Base-by-base conservation (phyloP, 2,888 invertebrate species). In the Aphidius colemani region DNA sequence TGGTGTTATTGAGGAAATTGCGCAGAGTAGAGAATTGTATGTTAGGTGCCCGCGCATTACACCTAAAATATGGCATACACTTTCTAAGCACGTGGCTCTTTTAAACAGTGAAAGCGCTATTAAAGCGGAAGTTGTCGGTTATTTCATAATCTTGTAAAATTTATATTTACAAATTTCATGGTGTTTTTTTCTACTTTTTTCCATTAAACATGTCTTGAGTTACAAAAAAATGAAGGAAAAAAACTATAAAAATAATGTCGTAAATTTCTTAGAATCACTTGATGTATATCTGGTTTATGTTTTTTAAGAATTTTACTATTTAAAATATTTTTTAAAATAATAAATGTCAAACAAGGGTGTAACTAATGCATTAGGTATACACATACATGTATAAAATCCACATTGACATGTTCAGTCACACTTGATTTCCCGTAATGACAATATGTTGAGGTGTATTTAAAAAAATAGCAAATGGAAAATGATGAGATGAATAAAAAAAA, bases 21-120 rank as follows among this genome's bases (percentile, higher is more conserved):
- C n/a, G 46, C 46, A 48, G 40, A 39, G 39, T 46, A 61, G 48
- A 53, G 49, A 59, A 43, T 62, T 65, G 62, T 62, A 62, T 65
- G 61, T 65, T 53, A 61, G 55, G 61, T 48, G 53, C 45, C 18
- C 43, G 49, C 53, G 51, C 53, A 53, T 59, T 30, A 44, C 56
- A 44, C 56, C 57, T 57, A 57, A n/a, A 57, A 46, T 46, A 39
- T 41, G 30, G 61, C 65, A 53, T 58, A 61, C 51, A 65, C 65
- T 65, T 65, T 65, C 65, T 65, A 65, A 51, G 53, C 57, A 46
- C 50, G 56, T 64, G 46, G 56, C 10, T 46, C 40, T 60, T 50
- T 61, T 39, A 53, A 11, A 58, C 48, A 65, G 61, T 61, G 65
- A 65, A 65, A 65, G 65, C 64, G 41, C 7, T 10, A 8, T 48